Evolutionary conservation across 2,888 invertebrate genomes (phyloP), one percentile per base, ranked within the genome.

Genomic region (Psococerastis gibbosa): DNA sequence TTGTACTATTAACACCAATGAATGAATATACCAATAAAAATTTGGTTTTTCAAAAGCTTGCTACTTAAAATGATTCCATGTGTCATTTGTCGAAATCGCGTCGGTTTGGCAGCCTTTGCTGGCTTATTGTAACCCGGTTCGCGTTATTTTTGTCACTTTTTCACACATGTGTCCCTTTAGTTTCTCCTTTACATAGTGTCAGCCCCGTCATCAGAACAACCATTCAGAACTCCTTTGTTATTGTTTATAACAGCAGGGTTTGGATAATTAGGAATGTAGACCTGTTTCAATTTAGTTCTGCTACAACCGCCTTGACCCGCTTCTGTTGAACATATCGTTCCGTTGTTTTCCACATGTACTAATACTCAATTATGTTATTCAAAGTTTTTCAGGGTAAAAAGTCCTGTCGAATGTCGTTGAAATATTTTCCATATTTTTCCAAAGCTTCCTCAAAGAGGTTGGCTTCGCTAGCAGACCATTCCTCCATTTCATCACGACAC

Each of bases 311-410:
- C 64, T 97, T 98, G 22, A 94, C 87, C 59, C 97, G 75, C 62
- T 98, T 95, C 65, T 94, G 91, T 61, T 97, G 95, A 51, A 95
- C 94, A 67, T 98, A 98, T 64, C 97, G 78, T 67, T 98, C 97
- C 50, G 98, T 98, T 53, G 98, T 98, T 69, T 99, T 99, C 97
- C 97, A 99, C 95, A 98, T 95, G 66, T 99, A 99, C 68, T 99
- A 99, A 70, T 98, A 99, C 66, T 99, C 98, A 56, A 99, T 87
- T 50, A 99, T 88, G 64, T 95, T 95, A 63, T 92, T 92, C 56
- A 95, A 68, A 52, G 92, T 89, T 67, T 97, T 97, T 95, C 95
- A 97, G 38, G 94, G 92, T 59, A 97, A 71, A 72, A 94, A 97
- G 66, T 98, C 97, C 62, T 84, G 81, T 61, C 94, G 78, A 62